Base-by-base conservation (phyloP, 2,113 vertebrate species). In the Asarcornis scutulata region DNA sequence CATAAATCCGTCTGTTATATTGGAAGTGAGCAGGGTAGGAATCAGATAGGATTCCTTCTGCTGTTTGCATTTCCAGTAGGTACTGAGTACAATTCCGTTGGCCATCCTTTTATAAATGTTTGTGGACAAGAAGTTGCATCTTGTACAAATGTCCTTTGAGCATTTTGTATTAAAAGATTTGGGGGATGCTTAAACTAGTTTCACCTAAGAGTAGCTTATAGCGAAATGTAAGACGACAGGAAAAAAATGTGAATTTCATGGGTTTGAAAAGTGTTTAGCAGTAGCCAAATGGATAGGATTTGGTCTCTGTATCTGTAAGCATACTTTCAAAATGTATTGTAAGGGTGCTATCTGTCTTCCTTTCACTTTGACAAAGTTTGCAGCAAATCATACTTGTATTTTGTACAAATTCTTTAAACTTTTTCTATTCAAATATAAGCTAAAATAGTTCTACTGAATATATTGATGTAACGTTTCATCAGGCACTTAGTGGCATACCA, bases 11-110 rank as follows among this genome's bases (percentile, higher is more conserved):
- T 34, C 23, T 79, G 29, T 56, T 34, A 7, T 11, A 9, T 2
- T 15, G 38, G 25, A 16, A 18, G 15, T 6, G 52, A 53, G 8
- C 5, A 1, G 0, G 13, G 26, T 17, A 18, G 40, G 66, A 66
- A 32, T 81, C 38, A 5, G 36, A 6, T 40, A 40, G 38, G 38
- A 40, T 40, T 40, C 38, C 38, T 40, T 40, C 38, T 40, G 38
- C 38, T 40, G 38, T 40, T 40, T 40, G 38, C 38, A 40, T 40
- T 40, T 40, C 11, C 38, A 40, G 38, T 40, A 40, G 38, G 38
- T 40, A 40, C 15, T 7, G 17, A 53, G 36, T 25, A 9, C 34
- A 23, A 3, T 16, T 91, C 32, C 11, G 52, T 48, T 66, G 44
- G 16, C 60, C 14, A 31, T 40, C 42, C 17, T 32, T 34, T 86